phyloP scores from a whole-genome alignment of 2,113 vertebrate genomes.

The Xenopus borealis region DNA sequence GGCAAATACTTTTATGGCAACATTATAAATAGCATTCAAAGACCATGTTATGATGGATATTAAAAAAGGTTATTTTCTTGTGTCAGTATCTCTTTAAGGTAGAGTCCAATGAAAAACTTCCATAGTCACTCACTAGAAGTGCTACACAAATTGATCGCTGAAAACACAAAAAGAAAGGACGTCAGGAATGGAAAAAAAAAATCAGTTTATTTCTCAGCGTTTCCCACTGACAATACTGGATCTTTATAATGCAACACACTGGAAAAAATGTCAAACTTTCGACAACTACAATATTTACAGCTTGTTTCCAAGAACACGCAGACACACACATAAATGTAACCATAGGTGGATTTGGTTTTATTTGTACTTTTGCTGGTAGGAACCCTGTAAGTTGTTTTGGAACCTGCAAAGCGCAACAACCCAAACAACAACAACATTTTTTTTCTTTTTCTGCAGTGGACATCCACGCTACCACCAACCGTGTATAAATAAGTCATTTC shows the following conservation, averaged over 20 bases:
- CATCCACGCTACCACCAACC: not conserved
- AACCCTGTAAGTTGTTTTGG: constrained; percentile 47
- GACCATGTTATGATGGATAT: too few species aligned
- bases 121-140: too few species aligned
- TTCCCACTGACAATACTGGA: constrained; percentile 71
- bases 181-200: constrained; percentile 56
- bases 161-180: not conserved
- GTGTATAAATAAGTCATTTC: not conserved
- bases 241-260: constrained; percentile 63
- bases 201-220: constrained; percentile 70
- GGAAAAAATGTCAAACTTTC: constrained; percentile 64
- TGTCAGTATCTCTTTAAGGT: too few species aligned
- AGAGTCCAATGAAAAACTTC: too few species aligned
- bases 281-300: constrained; percentile 76
- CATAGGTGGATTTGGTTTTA: constrained; percentile 53
- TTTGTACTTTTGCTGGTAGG: constrained; percentile 65
- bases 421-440: not conserved
- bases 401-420: not conserved
- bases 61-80: too few species aligned
- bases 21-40: too few species aligned
- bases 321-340: constrained; percentile 53
- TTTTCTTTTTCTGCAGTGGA: not conserved
- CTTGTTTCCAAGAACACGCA: constrained; percentile 60
- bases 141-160: too few species aligned
- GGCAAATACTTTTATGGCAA: too few species aligned